phyloP scores from a whole-genome alignment of 2,113 vertebrate genomes.

The Mohoua ochrocephala region DNA sequence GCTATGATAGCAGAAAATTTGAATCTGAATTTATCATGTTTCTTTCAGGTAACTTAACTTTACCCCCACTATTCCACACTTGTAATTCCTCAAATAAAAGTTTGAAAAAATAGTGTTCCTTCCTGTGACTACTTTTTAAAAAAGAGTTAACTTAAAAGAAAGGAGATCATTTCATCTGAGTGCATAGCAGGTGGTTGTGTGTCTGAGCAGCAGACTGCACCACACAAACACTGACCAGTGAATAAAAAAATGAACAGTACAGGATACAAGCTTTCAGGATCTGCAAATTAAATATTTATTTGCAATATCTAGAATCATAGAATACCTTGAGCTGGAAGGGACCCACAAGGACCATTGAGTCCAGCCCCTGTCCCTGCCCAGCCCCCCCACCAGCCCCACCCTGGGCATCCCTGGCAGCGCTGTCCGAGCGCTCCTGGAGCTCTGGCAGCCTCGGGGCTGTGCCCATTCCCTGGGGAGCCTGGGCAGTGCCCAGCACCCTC shows the following conservation, averaged over 20 bases:
- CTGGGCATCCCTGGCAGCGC: not conserved
- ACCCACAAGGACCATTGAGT: fast-evolving
- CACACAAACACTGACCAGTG: not conserved
- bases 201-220: not conserved
- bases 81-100: not conserved
- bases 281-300: not conserved
- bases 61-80: fast-evolving
- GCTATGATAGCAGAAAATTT: not conserved
- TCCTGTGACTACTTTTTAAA: not conserved
- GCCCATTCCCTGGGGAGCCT: not conserved
- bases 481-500: not conserved
- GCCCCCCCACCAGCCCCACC: not conserved
- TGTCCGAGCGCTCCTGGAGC: not conserved
- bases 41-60: not conserved
- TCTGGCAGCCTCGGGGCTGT: not conserved
- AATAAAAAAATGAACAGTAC: not conserved
- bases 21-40: not conserved
- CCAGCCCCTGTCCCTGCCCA: too few relatives aligned
- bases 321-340: not conserved
- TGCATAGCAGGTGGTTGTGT: not conserved
- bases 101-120: not conserved
- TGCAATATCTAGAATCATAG: not conserved
- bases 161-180: not conserved
- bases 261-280: not conserved
- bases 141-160: not conserved